Conservation (phyloP, 1,140 invertebrate genomes). For the Ooceraea biroi region DNA sequence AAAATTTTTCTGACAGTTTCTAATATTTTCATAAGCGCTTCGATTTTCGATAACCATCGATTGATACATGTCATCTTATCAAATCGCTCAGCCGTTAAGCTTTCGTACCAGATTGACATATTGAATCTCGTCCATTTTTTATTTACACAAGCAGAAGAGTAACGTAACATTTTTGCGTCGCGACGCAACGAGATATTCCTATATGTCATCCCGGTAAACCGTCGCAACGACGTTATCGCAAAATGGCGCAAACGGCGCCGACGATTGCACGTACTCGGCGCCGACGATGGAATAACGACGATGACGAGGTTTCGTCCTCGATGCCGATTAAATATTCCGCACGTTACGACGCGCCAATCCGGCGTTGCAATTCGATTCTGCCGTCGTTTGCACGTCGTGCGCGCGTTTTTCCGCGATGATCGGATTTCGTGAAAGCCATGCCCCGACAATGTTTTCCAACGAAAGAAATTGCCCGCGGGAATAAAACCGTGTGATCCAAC, state of each 20-base stretch:
- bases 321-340: constrained; percentile 57
- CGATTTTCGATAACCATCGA: background rate
- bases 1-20: too few relatives aligned
- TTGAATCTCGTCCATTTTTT: constrained; percentile 28
- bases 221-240: constrained; percentile 16
- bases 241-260: constrained; percentile 8
- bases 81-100: constrained; percentile 1
- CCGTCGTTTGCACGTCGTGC: constrained; percentile 9
- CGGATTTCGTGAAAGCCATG: background rate
- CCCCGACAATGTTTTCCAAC: constrained; percentile 55
- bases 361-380: constrained; percentile 48
- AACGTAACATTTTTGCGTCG: constrained; percentile 21
- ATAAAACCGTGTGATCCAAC: constrained; percentile 35
- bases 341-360: constrained; percentile 22
- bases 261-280: background rate
- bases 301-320: constrained; percentile 31
- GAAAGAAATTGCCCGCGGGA: constrained; percentile 62
- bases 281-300: constrained; percentile 7
- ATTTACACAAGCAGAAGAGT: constrained; percentile 1
- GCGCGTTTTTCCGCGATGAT: constrained; percentile 46
- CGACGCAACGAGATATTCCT: constrained; percentile 21
- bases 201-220: background rate
- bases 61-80: constrained; percentile 23
- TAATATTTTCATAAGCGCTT: too few relatives aligned
- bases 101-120: background rate